Conservation (phyloP, 2,113 vertebrate genomes). For the Uropsilus gracilis region DNA sequence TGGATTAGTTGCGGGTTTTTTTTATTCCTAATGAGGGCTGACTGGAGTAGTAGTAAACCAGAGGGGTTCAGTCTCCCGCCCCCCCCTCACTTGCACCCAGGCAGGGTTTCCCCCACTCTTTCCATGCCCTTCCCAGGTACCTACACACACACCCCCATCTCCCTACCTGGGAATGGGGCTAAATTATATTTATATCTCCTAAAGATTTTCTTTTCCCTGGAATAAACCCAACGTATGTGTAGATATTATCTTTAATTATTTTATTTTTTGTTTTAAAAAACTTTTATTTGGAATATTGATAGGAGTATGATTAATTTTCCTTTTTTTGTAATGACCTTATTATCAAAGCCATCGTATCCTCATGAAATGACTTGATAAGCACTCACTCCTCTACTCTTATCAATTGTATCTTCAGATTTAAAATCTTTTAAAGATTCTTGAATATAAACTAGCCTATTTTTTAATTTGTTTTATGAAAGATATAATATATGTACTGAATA, state of each 20-base stretch:
- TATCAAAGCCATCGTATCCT: neutral
- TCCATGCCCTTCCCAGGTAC: too few species aligned
- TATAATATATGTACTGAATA: neutral
- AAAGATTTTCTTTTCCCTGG: neutral
- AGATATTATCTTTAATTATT: neutral
- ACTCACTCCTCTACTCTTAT: neutral
- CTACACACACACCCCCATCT: too few species aligned
- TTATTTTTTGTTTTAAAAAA: slow-evolving; percentile 16
- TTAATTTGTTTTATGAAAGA: neutral
- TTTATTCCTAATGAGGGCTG: too few species aligned
- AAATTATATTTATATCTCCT: neutral
- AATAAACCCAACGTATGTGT: neutral
- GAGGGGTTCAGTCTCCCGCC: too few species aligned
- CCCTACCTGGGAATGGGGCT: too few species aligned
- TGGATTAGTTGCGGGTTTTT: too few species aligned
- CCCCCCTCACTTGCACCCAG: too few species aligned
- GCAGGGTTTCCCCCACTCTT: too few species aligned
- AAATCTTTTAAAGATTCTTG: slow-evolving; percentile 41
- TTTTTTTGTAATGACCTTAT: neutral
- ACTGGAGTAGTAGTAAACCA: too few species aligned
- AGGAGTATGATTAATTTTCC: neutral
- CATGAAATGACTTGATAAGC: slow-evolving; percentile 2
- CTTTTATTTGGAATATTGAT: neutral
- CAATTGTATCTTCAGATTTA: neutral
- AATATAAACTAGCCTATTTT: neutral